Evolutionary conservation across 2,797 vertebrate species (phyloP), one percentile per base, ranked within the genome.

Genomic region (Macropodus opercularis): DNA sequence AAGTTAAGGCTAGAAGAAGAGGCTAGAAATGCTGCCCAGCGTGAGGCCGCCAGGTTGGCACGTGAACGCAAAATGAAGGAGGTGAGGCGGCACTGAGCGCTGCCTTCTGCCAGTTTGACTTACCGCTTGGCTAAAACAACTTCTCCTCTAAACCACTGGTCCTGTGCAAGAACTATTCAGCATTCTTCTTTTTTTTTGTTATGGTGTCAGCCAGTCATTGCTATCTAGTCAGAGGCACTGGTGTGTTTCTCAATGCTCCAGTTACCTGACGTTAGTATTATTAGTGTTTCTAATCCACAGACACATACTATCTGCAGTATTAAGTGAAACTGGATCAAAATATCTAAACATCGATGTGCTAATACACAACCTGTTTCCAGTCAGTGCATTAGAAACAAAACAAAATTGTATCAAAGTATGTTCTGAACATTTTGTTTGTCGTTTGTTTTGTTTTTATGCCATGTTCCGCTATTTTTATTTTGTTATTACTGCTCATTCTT

Each of bases 1-100:
- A 95, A 95, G 94, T 97, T 99, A 92, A 98, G 94, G 94, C 92
- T 96, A 98, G 97, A 99, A 96, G 98, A 99, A 87, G 98, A 99
- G 92, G 94, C 95, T 95, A 94, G 93, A 93, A 95, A 96, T 91
- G 93, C 93, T 80, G 94, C 93, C 88, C 95, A 99, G 87, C 96
- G 97, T 72, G 93, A 97, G 92, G 94, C 94, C 89, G 95, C 96
- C 92, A 95, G 93, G 94, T 91, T 95, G 92, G 93, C 96, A 83
- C 96, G 95, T 91, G 95, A 96, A 87, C 94, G 89, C 92, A 96
- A 93, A 90, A 87, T 94, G 87, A 92, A 93, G 95, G 96, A 98
- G 97, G 97, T 99, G 96, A 98, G 96, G 95, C 93, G 88, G 90
- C 90, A 85, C 84, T 82, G 83, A 92, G 77, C 75, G 78, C 87